Base-by-base conservation (phyloP, 2,888 invertebrate species). In the Lithophane ornitopus region DNA sequence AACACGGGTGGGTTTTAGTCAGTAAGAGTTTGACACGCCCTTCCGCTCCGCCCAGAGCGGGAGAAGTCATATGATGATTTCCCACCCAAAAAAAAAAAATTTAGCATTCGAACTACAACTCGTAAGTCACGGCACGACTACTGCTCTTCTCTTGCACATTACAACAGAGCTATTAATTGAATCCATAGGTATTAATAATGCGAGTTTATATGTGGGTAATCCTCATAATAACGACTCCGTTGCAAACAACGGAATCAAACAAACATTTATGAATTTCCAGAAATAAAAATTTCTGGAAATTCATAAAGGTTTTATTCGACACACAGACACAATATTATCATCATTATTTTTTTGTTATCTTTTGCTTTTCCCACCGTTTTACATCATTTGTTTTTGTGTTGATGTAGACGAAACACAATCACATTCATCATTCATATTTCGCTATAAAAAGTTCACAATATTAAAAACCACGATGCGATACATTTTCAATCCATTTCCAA, bases 401-500 rank as follows among this genome's bases (percentile, higher is more conserved):
- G n/a, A n/a, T n/a, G n/a, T n/a, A 71, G 26, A 49, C 12, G 8
- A 41, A 68, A 73, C 22, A 73, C 52, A 69, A 54, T 26, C 19
- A 52, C 44, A 74, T 74, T 76, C 52, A 77, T 9, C 28, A 70
- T 68, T 56, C 44, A 82, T 68, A 61, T 70, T 75, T 79, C 22
- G 26, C 59, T 41, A 58, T 62, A 78, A 81, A 82, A 71, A 74
- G 61, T 78, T 61, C 70, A 76, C 77, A 82, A 73, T 67, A 46
- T 74, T 67, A 70, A 79, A 86, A 79, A 85, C 67, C 67, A 66
- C 81, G 65, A 54, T 58, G 63, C 70, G 70, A 83, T 72, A 73
- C 74, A 82, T 79, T 71, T 79, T 84, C 77, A 81, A 80, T 82
- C 74, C 74, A 78, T 76, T 84, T 80, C 71, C 82, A 87, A 87